Evolutionary conservation across 2,113 vertebrate species (phyloP).

Genomic region (Marcusenius ussheri): DNA sequence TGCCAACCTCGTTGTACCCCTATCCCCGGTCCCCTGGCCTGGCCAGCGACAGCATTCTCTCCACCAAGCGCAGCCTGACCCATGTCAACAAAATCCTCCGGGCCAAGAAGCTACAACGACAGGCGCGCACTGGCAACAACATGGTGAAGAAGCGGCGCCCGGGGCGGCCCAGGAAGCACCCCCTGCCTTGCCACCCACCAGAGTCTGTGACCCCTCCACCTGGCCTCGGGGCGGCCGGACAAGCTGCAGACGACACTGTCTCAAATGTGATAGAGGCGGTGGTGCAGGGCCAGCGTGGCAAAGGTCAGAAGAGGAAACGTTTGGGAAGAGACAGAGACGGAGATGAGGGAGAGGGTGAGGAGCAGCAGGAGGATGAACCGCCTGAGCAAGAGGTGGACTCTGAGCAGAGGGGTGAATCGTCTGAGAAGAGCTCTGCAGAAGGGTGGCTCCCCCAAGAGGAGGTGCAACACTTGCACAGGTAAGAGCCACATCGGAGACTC

Average conservation of each 20-base stretch:
- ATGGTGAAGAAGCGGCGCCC: constrained; percentile 78
- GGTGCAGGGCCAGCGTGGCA: constrained; percentile 69
- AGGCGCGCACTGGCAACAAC: constrained; percentile 61
- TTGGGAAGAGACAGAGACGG: constrained; percentile 47
- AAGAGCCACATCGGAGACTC: background rate
- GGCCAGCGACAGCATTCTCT: constrained; percentile 59
- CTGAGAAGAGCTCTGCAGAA: background rate
- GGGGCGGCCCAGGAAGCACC: constrained; percentile 83
- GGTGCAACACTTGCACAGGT: background rate
- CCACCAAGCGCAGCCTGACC: constrained; percentile 73
- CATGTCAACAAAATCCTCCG: constrained; percentile 75
- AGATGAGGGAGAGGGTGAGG: constrained; percentile 37
- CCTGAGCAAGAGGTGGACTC: background rate
- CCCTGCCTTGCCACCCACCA: constrained; percentile 42
- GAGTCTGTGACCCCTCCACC: constrained; percentile 2
- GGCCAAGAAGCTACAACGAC: constrained; percentile 69
- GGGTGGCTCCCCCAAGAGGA: background rate
- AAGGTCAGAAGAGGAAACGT: constrained; percentile 76
- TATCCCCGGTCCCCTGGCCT: background rate
- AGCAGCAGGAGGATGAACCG: constrained; percentile 19
- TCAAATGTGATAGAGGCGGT: constrained; percentile 72
- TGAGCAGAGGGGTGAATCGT: background rate
- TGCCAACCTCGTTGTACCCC: background rate
- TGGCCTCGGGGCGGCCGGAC: background rate
- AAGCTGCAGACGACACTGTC: constrained; percentile 47